Base-by-base conservation (phyloP, 1,140 invertebrate genomes). In the Proales similis region DNA sequence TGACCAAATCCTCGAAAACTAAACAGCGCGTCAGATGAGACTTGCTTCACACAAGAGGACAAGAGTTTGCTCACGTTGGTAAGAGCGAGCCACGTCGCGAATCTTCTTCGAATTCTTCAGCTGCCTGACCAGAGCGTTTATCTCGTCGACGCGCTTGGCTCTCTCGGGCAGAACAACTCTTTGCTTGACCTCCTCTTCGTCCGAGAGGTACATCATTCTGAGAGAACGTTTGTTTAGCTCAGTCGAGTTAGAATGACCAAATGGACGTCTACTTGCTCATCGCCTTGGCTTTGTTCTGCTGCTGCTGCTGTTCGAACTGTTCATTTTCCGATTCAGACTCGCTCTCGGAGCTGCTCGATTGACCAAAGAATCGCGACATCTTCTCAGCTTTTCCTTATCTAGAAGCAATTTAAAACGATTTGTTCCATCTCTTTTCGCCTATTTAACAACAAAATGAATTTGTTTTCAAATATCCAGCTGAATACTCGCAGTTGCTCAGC, bases 31-130 rank as follows among this genome's bases (percentile, higher is more conserved):
- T 33, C 42, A 20, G 5, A 30, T 17, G 12, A 51, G 27, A 36
- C 33, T 32, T 48, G 33, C 33, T 9, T 9, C n/a, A 48, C 12
- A n/a, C 1, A 26, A 48, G 32, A 48, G 26, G 42, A n/a, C n/a
- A n/a, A n/a, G n/a, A n/a, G n/a, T n/a, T n/a, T n/a, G n/a, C n/a
- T n/a, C 27, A 57, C 36, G 39, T 42, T 57, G 51, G 32, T 57
- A 42, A 7, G 51, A 42, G 27, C 45, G 39, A 19, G 45, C 51
- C 14, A 57, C 26, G n/a, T 57, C 51, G 27, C 30, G 39, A 14
- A 57, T 57, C 30, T 57, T 57, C 32, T 57, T 57, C 24, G 51
- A 24, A 57, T 57, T 57, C 45, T 42, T 57, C 45, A 57, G 45
- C 45, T 57, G 51, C 27, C 36, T 26, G 20, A 57, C 51, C 7